Base-by-base conservation (phyloP, 2,113 vertebrate species). In the Muntiacus muntjak region DNA sequence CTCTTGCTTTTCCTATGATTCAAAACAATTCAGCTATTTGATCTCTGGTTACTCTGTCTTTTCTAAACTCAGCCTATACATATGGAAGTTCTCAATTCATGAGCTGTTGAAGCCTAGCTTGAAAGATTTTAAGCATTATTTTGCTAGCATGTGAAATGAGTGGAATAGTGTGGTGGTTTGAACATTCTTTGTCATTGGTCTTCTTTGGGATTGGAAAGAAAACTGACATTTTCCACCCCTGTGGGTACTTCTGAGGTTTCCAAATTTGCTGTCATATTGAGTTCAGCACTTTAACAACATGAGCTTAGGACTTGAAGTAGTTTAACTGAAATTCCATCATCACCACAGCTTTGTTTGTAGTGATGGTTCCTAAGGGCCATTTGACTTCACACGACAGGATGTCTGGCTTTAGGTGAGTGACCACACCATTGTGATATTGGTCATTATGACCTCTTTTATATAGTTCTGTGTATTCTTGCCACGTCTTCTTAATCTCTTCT, bases 341-440 rank as follows among this genome's bases (percentile, higher is more conserved):
- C 23, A 43, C 40, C 6, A 15, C 23, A 76, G 40, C 40, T 26
- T 76, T 14, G 71, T 43, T 76, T 14, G 36, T 43, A 26, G 12
- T 43, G 40, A 76, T 76, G 23, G 12, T 26, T 76, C 23, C 40
- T 76, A 15, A 43, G 40, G n/a, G 10, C 36, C 71, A 43, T 40
- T 13, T 76, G 23, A 23, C 36, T 76, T 76, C 36, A 43, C 40
- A 26, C 0, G 0, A 21, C 11, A 43, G 23, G 23, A 26, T 76
- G 23, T 26, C 40, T 76, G 40, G 40, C 71, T 43, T 25, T 8
- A 76, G 71, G 71, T 76, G 71, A 76, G 40, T 43, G 40, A 43
- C 6, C 23, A 8, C 40, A 76, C 12, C 36, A 25, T 26, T 1
- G 0, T 76, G 23, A 43, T 43, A 6, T 26, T 25, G 40, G 12